Conservation (phyloP, 2,888 invertebrate genomes). For the Axea sp. region DNA sequence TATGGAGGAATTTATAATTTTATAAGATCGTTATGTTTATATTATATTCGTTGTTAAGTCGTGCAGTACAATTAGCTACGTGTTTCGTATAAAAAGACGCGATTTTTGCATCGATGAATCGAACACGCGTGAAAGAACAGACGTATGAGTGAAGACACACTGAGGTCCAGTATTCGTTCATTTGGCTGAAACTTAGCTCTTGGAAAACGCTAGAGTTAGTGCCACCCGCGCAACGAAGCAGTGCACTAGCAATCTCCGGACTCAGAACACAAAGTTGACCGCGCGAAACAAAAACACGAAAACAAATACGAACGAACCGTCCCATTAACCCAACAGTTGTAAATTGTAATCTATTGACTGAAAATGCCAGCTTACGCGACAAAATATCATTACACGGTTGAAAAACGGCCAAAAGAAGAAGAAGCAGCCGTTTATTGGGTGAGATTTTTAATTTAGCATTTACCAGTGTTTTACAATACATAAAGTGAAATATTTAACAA, state of each 20-base stretch:
- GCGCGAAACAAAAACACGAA: slow-evolving; percentile 30
- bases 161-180: slow-evolving; percentile 62
- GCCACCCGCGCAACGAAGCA: slow-evolving; percentile 75
- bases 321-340: no score
- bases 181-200: slow-evolving; percentile 63
- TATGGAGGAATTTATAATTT: no score
- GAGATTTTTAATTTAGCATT: slow-evolving; percentile 76
- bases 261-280: slow-evolving; percentile 38
- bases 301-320: slow-evolving; percentile 34
- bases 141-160: slow-evolving; percentile 63
- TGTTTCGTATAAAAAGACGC: slow-evolving; percentile 20
- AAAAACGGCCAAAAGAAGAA: slow-evolving; percentile 79
- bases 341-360: not conserved
- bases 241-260: slow-evolving; percentile 68
- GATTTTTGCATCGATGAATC: slow-evolving; percentile 36
- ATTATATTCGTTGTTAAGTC: no score
- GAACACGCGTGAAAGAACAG: slow-evolving; percentile 26
- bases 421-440: slow-evolving; percentile 84
- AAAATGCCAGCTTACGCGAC: slow-evolving; percentile 75
- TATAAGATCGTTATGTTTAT: no score
- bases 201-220: slow-evolving; percentile 75
- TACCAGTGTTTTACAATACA: no score
- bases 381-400: slow-evolving; percentile 71
- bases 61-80: not conserved
- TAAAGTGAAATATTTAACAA: no score